Evolutionary conservation across 2,888 invertebrate species (phyloP).

Genomic region (Choreutis nemorana): DNA sequence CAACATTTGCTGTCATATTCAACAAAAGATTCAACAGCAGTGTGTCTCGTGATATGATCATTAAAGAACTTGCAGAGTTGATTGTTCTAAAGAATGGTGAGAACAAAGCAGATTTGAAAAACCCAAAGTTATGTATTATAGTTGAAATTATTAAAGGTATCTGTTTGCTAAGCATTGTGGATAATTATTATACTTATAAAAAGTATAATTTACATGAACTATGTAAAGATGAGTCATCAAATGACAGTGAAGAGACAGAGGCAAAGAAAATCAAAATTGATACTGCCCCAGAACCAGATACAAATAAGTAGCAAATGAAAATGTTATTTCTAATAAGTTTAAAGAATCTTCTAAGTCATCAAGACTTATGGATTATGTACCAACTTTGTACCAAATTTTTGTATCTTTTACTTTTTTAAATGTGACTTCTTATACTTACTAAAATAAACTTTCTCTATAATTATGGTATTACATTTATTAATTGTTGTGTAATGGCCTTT

Average conservation of each 20-base stretch:
- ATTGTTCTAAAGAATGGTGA: conserved; percentile 72
- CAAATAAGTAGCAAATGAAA: too few relatives aligned
- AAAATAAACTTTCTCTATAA: too few relatives aligned
- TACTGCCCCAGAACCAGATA: conserved; percentile 17
- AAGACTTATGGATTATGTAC: too few relatives aligned
- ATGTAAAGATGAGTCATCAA: conserved; percentile 43
- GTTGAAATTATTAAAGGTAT: conserved; percentile 84
- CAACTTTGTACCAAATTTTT: too few relatives aligned
- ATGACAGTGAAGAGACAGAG: conserved; percentile 43
- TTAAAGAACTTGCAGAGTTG: conserved; percentile 76
- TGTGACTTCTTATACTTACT: too few relatives aligned
- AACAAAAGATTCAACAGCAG: conserved; percentile 82
- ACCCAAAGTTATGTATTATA: conserved; percentile 79
- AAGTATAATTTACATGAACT: conserved; percentile 86
- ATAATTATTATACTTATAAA: conserved; percentile 78
- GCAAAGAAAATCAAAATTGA: conserved; percentile 51
- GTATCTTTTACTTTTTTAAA: too few relatives aligned
- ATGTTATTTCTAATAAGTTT: too few relatives aligned
- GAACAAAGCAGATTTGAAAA: conserved; percentile 81
- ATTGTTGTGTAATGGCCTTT: too few relatives aligned
- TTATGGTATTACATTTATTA: too few relatives aligned
- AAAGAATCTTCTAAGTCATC: too few relatives aligned
- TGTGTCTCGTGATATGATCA: conserved; percentile 74
- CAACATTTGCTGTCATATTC: conserved; percentile 78
- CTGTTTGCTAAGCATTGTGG: conserved; percentile 82